phyloP scores from a whole-genome alignment of 2,113 vertebrate genomes.

The Sinocyclocheilus anophthalmus region DNA sequence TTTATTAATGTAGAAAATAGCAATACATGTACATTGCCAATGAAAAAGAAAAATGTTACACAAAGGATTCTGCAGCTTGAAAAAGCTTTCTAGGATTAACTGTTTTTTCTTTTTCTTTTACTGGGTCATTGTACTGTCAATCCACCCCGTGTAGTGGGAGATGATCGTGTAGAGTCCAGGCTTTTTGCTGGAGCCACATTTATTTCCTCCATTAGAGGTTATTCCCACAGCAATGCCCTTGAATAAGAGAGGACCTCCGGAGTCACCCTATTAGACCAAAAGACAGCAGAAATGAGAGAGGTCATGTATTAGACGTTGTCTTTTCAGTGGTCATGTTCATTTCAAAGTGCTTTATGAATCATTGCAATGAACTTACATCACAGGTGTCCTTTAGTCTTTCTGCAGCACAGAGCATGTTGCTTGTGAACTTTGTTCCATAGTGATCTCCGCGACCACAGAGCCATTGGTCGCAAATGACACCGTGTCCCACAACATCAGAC shows the following conservation, averaged over 20 bases:
- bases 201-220: conserved; percentile 85
- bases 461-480: no score
- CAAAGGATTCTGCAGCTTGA: background rate
- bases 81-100: background rate
- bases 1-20: conserved; percentile 2
- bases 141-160: conserved; percentile 81
- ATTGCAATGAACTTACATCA: conserved; percentile 65
- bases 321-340: background rate
- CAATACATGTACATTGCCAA: background rate
- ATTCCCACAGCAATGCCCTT: conserved; percentile 77
- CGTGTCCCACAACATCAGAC: conserved; percentile 45
- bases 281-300: background rate
- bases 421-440: conserved; percentile 72
- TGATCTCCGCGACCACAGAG: conserved; percentile 67
- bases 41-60: background rate
- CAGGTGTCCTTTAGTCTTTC: conserved; percentile 67
- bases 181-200: conserved; percentile 77
- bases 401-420: conserved; percentile 77
- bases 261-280: conserved; percentile 72
- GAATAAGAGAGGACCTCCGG: conserved; percentile 77
- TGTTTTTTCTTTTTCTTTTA: conserved; percentile 26
- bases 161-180: conserved; percentile 85
- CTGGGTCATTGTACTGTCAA: conserved; percentile 64
- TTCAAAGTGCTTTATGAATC: background rate
- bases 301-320: background rate